Conservation (phyloP, 2,113 vertebrate genomes). For the Calyptomena viridis region DNA sequence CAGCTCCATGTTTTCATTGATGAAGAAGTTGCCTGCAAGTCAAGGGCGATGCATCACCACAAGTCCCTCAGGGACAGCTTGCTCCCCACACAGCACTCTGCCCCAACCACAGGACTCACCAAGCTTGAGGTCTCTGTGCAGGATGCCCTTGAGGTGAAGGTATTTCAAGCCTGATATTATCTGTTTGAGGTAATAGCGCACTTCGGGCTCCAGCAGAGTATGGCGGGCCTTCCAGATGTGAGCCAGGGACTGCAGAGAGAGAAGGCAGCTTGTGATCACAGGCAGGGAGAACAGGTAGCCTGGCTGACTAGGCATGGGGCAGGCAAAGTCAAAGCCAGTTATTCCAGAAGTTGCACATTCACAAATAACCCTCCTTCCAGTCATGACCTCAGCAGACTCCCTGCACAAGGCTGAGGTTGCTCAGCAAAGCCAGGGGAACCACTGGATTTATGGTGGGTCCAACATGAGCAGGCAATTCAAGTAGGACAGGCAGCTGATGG, state of each 20-base stretch:
- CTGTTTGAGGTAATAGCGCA: slow-evolving; percentile 95
- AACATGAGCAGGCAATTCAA: fast-evolving
- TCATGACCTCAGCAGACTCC: slow-evolving; percentile 10
- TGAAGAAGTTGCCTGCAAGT: slow-evolving; percentile 92
- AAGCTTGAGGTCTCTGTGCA: slow-evolving; percentile 96
- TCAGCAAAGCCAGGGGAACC: background rate
- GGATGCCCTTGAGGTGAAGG: slow-evolving; percentile 91
- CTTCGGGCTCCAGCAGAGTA: slow-evolving; percentile 93
- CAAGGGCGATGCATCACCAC: background rate
- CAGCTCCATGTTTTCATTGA: slow-evolving; percentile 98
- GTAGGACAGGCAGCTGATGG: background rate
- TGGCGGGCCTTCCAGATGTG: slow-evolving; percentile 98
- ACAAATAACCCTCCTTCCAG: background rate
- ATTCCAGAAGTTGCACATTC: slow-evolving; percentile 35
- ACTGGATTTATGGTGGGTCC: background rate
- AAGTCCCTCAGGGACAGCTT: background rate
- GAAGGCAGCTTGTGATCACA: background rate
- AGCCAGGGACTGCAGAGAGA: slow-evolving; percentile 85
- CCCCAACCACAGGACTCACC: slow-evolving; percentile 68
- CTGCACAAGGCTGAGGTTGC: background rate
- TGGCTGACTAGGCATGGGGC: background rate
- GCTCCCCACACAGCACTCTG: background rate
- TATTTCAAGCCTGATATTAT: slow-evolving; percentile 96
- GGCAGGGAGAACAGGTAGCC: background rate
- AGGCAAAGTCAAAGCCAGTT: slow-evolving; percentile 35